Conservation (phyloP, 2,113 vertebrate genomes). For the Spea multiplicata region DNA sequence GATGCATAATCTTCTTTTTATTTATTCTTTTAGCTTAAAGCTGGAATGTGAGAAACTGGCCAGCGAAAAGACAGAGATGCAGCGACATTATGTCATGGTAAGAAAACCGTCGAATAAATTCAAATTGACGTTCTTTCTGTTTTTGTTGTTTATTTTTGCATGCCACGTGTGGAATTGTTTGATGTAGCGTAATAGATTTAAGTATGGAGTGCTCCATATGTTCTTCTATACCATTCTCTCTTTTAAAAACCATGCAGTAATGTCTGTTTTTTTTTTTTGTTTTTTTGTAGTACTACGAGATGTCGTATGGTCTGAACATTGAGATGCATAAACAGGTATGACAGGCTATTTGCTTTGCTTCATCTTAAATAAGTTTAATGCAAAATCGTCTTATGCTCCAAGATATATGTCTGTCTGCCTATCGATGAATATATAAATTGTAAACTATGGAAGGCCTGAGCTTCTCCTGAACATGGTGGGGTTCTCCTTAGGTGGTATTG, state of each 20-base stretch:
- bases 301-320: constrained; percentile 96
- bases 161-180: constrained; percentile 3
- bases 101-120: constrained; percentile 63
- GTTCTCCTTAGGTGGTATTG: no score
- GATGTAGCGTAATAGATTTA: constrained; percentile 47
- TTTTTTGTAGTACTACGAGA: constrained; percentile 90
- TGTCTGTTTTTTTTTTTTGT: constrained; percentile 48
- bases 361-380: background rate
- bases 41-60: constrained; percentile 96
- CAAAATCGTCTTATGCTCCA: background rate
- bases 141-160: constrained; percentile 4
- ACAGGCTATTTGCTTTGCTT: constrained; percentile 31
- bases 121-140: constrained; percentile 50
- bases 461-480: no score
- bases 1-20: constrained; percentile 22
- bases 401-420: no score
- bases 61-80: constrained; percentile 97
- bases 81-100: constrained; percentile 98
- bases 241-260: rapidly evolving
- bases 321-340: constrained; percentile 98
- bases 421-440: background rate
- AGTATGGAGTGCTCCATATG: background rate
- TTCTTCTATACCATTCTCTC: constrained; percentile 25
- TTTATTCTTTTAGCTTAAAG: constrained; percentile 78
- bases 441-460: background rate